Evolutionary conservation across 2,888 invertebrate species (phyloP).

Genomic region (Eudasyphora cyanicolor): DNA sequence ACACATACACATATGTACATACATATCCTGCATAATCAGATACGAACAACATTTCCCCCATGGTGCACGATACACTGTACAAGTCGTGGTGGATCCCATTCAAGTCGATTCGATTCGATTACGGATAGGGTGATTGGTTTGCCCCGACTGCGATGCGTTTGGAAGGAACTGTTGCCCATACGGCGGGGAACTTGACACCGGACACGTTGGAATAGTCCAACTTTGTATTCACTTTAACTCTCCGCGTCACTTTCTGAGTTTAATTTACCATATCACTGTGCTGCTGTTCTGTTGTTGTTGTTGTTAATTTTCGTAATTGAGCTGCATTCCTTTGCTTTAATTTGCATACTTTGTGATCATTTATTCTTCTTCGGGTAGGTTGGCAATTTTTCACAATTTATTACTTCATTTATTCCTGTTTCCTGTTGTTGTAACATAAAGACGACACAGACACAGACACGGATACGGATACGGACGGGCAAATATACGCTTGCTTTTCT

Average conservation of each 20-base stretch:
- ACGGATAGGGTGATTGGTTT: conserved; percentile 45
- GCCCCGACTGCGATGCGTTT: background rate
- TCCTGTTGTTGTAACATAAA: conserved; percentile 10
- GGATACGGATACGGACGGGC: no score
- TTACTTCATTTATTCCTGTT: conserved; percentile 46
- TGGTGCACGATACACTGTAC: background rate
- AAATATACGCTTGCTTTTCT: background rate
- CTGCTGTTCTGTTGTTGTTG: no score
- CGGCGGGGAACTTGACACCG: background rate
- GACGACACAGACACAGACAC: background rate
- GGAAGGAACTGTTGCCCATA: background rate
- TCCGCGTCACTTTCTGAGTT: background rate
- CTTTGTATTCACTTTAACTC: background rate
- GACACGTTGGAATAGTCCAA: background rate
- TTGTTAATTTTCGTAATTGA: background rate
- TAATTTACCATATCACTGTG: no score
- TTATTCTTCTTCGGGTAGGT: background rate
- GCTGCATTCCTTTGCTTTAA: background rate
- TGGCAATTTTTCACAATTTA: conserved; percentile 23
- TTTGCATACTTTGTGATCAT: background rate
- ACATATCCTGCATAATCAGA: no score
- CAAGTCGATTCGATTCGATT: background rate
- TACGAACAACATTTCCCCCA: no score
- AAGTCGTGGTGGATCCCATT: background rate
- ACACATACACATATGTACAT: conserved; percentile 11